Conservation (phyloP, 2,797 vertebrate genomes). For the Craterocephalus amniculus region DNA sequence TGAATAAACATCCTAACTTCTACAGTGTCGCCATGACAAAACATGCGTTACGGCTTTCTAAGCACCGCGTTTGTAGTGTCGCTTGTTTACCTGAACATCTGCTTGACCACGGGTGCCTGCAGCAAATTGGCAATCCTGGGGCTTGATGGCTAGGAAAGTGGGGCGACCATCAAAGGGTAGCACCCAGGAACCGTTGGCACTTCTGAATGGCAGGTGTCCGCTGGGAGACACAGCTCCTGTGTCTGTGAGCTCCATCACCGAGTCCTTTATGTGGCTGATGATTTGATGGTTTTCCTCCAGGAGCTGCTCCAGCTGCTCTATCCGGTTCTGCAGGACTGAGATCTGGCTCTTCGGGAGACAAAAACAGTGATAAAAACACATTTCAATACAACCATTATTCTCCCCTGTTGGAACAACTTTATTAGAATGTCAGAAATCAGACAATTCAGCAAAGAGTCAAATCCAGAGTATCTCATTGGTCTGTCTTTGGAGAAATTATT, state of each 20-base stretch:
- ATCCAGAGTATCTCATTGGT: background rate
- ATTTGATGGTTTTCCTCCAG: constrained; percentile 99
- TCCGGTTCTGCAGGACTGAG: constrained; percentile 97
- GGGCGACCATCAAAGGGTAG: constrained; percentile 90
- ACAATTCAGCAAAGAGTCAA: background rate
- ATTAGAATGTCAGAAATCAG: background rate
- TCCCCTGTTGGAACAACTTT: background rate
- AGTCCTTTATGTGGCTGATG: constrained; percentile 99
- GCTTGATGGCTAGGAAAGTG: constrained; percentile 89
- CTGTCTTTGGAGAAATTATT: background rate
- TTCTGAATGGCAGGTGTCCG: constrained; percentile 85
- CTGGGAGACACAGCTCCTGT: constrained; percentile 85
- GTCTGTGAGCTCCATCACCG: constrained; percentile 97
- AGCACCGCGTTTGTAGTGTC: background rate
- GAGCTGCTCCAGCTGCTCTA: constrained; percentile 98
- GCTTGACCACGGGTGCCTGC: constrained; percentile 79
- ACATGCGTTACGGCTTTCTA: background rate
- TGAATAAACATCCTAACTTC: background rate
- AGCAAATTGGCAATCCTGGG: constrained; percentile 93
- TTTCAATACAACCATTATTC: background rate
- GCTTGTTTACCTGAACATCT: constrained; percentile 89
- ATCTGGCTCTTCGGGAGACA: constrained; percentile 90
- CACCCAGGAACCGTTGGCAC: constrained; percentile 91
- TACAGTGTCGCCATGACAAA: background rate
- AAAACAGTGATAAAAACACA: constrained; percentile 28